Percentiles rank a stretch among this genome's conserved stretches.
Evolutionary conservation across 1,140 invertebrate species (phyloP).

Genomic region (Sipha flava): DNA sequence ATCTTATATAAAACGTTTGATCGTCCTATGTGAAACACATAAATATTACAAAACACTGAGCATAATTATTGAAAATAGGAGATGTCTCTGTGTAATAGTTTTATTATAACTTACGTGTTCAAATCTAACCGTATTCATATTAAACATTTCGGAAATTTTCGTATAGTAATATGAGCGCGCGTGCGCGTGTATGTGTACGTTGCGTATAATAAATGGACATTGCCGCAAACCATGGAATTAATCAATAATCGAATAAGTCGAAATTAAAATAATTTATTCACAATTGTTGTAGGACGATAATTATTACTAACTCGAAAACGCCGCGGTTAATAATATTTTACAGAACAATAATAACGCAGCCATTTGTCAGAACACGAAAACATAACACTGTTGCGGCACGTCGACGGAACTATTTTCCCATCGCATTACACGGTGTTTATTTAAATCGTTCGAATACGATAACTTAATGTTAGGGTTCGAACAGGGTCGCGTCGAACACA

Average conservation of each 20-base stretch:
- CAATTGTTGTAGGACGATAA: background rate
- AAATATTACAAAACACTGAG: too few species aligned
- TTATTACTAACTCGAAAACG: background rate
- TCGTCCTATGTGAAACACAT: too few species aligned
- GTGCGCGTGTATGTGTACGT: too few species aligned
- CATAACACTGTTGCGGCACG: background rate
- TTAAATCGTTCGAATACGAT: background rate
- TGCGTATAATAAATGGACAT: background rate
- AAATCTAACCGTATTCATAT: too few species aligned
- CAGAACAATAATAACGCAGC: background rate
- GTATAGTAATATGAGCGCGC: too few species aligned
- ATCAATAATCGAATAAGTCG: background rate
- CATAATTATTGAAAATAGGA: too few species aligned
- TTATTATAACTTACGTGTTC: background rate
- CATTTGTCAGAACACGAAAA: background rate
- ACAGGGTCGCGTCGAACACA: background rate
- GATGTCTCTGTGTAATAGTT: too few species aligned
- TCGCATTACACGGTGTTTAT: background rate
- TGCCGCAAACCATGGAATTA: background rate
- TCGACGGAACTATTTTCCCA: background rate
- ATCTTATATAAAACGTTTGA: too few species aligned
- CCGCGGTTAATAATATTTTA: background rate
- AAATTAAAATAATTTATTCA: conserved; percentile 13
- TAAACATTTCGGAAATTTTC: background rate
- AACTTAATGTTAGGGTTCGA: background rate